Conservation (phyloP, 2,888 invertebrate genomes). For the Polydrusus pterygomalis region DNA sequence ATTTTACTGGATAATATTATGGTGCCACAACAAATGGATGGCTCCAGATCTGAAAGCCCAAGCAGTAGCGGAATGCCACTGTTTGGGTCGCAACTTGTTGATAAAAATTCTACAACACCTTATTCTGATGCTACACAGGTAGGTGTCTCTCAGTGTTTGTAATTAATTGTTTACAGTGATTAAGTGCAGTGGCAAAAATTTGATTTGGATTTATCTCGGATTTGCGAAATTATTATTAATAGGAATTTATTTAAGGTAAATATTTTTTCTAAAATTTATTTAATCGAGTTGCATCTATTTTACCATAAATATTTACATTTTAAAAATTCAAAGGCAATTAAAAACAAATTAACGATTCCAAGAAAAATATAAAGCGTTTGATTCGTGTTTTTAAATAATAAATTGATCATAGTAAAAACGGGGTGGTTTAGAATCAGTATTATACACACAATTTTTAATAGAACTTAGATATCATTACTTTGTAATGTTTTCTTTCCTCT, state of each 20-base stretch:
- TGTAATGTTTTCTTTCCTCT: no score
- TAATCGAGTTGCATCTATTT: background rate
- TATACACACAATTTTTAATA: no score
- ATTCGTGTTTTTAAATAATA: no score
- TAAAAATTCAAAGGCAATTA: background rate
- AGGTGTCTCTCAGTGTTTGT: slow-evolving; percentile 71
- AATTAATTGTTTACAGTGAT: slow-evolving; percentile 21
- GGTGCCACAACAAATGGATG: slow-evolving; percentile 83
- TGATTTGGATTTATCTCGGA: slow-evolving; percentile 36
- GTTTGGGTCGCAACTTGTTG: slow-evolving; percentile 93
- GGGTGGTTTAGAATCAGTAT: background rate
- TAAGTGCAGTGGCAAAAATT: slow-evolving; percentile 33
- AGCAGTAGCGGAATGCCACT: slow-evolving; percentile 80
- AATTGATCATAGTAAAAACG: background rate
- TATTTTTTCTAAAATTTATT: slow-evolving; percentile 10
- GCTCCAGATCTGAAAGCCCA: slow-evolving; percentile 69
- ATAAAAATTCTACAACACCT: slow-evolving; percentile 93
- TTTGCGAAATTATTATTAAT: slow-evolving; percentile 6
- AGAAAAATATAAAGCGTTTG: no score
- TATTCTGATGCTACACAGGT: slow-evolving; percentile 99
- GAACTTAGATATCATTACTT: no score
- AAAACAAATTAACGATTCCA: background rate
- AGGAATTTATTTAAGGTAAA: slow-evolving; percentile 33
- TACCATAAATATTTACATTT: background rate
- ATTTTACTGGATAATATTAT: slow-evolving; percentile 78